Conservation (phyloP, 2,113 vertebrate genomes). For the Prinia subflava region DNA sequence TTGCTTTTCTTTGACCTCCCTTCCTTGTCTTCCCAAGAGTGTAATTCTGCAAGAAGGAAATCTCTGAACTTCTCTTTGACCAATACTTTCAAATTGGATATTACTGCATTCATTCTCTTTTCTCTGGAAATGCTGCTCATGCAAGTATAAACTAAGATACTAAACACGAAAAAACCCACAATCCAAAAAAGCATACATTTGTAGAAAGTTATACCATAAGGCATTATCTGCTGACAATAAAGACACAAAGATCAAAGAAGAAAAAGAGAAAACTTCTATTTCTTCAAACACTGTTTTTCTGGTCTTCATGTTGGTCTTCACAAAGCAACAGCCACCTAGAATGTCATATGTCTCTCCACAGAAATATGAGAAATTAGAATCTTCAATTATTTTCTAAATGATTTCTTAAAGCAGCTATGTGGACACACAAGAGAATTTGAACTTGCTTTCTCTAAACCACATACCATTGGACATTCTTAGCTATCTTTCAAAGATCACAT, state of each 20-base stretch:
- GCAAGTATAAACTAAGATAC: neutral
- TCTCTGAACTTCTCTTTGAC: neutral
- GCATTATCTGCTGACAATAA: neutral
- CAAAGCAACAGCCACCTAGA: neutral
- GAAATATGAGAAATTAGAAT: neutral
- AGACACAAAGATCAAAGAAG: neutral
- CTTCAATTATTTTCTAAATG: neutral
- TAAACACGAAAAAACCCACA: neutral
- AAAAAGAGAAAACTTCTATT: neutral
- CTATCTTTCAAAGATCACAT: neutral
- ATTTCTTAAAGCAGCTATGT: neutral
- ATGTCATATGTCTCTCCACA: neutral
- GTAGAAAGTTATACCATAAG: neutral
- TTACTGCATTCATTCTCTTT: neutral
- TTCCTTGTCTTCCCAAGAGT: neutral
- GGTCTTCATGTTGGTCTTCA: neutral
- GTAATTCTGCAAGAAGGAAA: neutral
- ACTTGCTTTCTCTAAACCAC: neutral
- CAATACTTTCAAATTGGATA: neutral
- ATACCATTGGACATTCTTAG: neutral
- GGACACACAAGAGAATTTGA: neutral
- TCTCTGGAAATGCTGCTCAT: neutral
- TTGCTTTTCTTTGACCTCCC: neutral
- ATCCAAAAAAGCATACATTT: neutral
- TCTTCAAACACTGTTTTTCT: neutral